Evolutionary conservation across 2,113 vertebrate genomes (phyloP), one percentile per base, ranked within the genome.

Genomic region (Heloderma charlesbogerti): DNA sequence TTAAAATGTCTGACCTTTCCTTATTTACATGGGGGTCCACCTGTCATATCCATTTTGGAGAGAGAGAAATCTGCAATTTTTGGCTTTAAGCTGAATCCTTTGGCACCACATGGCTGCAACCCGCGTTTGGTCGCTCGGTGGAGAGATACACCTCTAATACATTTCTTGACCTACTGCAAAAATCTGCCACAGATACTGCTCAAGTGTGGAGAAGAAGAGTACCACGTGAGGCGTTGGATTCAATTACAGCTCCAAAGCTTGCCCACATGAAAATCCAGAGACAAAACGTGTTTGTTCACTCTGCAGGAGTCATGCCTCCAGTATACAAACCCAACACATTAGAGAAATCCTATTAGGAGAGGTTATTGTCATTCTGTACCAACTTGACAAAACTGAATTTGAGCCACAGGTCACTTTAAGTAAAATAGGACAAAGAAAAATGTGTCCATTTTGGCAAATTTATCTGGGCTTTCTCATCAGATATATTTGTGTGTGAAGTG

Each of bases 291-390:
- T 93, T 96, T 96, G 93, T 94, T 95, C 95, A 94, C 95, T 88
- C 93, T 92, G 91, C 90, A 2, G 94, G 95, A 94, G 92, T 94
- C 92, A 95, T 16, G 84, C 89, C 84, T 92, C 90, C 93, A 72
- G 87, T 60, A 34, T 77, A 94, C 85, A 94, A 96, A 93, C 94
- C 95, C 93, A 89, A 92, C 91, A 93, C 94, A 92, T 95, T 67
- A 94, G 45, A 78, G 83, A 95, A 96, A 97, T 96, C 96, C 91
- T 95, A 96, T 97, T 96, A 96, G 0, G 54, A 91, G 75, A 93
- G 95, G 96, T 96, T 95, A 93, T 87, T 89, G 66, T 72, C 40
- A 89, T 40, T 31, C 60, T 37, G 93, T 3, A 91, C 91, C 90
- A 91, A 93, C 92, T 89, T 92, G 91, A 88, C 85, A 95, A 92